Evolutionary conservation across 1,140 invertebrate species (phyloP), one percentile per base, ranked within the genome.

Genomic region (Zaprionus lachaisei): DNA sequence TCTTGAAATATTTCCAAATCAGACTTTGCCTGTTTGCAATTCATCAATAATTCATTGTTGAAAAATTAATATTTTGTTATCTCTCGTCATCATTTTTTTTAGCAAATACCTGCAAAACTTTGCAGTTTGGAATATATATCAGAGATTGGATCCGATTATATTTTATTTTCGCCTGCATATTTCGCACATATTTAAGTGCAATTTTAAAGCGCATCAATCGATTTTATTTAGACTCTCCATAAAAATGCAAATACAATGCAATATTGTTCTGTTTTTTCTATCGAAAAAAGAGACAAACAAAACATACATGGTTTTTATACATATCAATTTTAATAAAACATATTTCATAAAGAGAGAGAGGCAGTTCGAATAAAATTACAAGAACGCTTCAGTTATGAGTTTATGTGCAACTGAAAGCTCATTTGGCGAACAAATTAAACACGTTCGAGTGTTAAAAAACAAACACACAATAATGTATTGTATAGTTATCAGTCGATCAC

Each of bases 191-290:
- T 51, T 51, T 24, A 24, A 17, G 7, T 17, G n/a, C 7, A 17
- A 17, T 47, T 47, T 44, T 47, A 11, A 47, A 51, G 47, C 47
- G 47, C 20, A 51, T 51, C 47, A 47, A 24, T 51, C 47, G 47
- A 51, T 51, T 51, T 51, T 11, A 11, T 22, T 51, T 51, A 20
- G 47, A 51, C 17, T 24, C 17, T 14, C 1, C 47, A 51, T 51
- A 51, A 51, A 51, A 24, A 51, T 51, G 47, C 47, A 51, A 51
- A 51, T 51, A 51, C 47, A 51, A 51, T 51, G 47, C 47, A 51
- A 51, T 51, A 51, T 51, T 51, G 47, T 51, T 51, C 47, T n/a
- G n/a, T n/a, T n/a, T n/a, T n/a, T n/a, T n/a, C n/a, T 5, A 49
- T 2, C 47, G 31, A 28, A 26, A 15, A 41, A n/a, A n/a, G 2